Evolutionary conservation across 1,140 invertebrate genomes (phyloP).

Genomic region (Heliconius hermathena): DNA sequence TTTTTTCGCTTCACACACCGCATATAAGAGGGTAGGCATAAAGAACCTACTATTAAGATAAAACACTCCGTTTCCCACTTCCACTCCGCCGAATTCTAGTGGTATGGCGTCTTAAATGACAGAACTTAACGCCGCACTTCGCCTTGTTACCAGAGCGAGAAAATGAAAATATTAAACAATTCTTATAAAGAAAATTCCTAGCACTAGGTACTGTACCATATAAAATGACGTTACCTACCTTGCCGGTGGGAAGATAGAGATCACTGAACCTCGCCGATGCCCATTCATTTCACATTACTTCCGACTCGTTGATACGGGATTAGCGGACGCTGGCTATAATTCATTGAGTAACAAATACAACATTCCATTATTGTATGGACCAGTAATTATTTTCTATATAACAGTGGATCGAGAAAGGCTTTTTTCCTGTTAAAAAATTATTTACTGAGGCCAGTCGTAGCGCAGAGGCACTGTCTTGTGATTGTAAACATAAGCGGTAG

Average conservation of each 20-base stretch:
- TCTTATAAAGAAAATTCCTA: background rate
- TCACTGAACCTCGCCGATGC: constrained; percentile 54
- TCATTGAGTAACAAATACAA: constrained; percentile 28
- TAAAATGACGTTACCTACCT: constrained; percentile 26
- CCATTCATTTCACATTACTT: constrained; percentile 59
- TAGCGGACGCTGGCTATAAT: constrained; percentile 35
- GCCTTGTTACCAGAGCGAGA: too few relatives aligned
- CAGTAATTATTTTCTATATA: background rate
- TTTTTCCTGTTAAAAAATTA: background rate
- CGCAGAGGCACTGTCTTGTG: too few relatives aligned
- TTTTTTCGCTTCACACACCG: too few relatives aligned
- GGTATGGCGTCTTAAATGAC: too few relatives aligned
- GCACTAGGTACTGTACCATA: constrained; percentile 14
- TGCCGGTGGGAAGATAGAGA: constrained; percentile 39
- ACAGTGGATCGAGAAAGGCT: background rate
- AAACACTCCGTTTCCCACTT: too few relatives aligned
- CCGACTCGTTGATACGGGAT: constrained; percentile 42
- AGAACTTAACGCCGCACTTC: too few relatives aligned
- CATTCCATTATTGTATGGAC: constrained; percentile 20
- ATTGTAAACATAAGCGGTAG: too few relatives aligned
- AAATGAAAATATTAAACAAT: background rate
- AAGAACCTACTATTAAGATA: too few relatives aligned
- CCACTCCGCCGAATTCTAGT: too few relatives aligned
- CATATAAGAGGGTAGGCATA: too few relatives aligned
- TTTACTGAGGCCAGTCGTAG: background rate